These are phyloP conservation scores for Zygaena filipendulae DNA, from an alignment of 2,888 invertebrate species.

Conservation along the genomic window DNA sequence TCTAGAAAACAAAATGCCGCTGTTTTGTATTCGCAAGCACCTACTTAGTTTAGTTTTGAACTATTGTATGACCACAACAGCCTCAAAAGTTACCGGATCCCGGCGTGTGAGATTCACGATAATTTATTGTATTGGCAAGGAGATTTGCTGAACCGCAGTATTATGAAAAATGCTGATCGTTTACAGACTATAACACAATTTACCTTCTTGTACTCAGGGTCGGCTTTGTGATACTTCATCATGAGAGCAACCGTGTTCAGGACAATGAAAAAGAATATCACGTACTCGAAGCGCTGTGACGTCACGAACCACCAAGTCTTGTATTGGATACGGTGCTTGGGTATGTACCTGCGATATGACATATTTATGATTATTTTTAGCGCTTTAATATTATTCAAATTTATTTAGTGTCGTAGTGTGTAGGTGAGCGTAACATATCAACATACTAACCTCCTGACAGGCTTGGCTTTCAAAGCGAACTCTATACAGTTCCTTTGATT, in stretches of 20 bases:
- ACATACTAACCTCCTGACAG: constrained; percentile 76
- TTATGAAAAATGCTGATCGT: too few relatives aligned
- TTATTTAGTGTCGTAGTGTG: not conserved
- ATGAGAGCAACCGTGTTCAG: constrained; percentile 97
- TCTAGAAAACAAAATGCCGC: too few relatives aligned
- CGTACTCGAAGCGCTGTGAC: constrained; percentile 97
- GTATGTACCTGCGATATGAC: constrained; percentile 92
- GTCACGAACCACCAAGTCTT: constrained; percentile 99
- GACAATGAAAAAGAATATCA: constrained; percentile 97
- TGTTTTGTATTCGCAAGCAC: too few relatives aligned
- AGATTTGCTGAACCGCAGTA: too few relatives aligned
- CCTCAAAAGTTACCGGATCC: too few relatives aligned
- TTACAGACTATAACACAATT: constrained; percentile 1
- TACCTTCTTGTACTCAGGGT: constrained; percentile 77
- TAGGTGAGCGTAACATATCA: too few relatives aligned
- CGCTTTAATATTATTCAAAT: too few relatives aligned
- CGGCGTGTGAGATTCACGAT: too few relatives aligned
- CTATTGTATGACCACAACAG: too few relatives aligned
- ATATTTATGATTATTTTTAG: too few relatives aligned
- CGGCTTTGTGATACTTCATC: constrained; percentile 93
- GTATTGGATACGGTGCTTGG: constrained; percentile 96
- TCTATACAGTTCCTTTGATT: constrained; percentile 99
- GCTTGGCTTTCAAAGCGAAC: constrained; percentile 91
- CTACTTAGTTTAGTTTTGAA: too few relatives aligned
- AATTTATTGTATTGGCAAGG: too few relatives aligned